These are phyloP conservation scores for Garra rufa DNA, from an alignment of 2,113 vertebrate genomes.

Conservation along the genomic window DNA sequence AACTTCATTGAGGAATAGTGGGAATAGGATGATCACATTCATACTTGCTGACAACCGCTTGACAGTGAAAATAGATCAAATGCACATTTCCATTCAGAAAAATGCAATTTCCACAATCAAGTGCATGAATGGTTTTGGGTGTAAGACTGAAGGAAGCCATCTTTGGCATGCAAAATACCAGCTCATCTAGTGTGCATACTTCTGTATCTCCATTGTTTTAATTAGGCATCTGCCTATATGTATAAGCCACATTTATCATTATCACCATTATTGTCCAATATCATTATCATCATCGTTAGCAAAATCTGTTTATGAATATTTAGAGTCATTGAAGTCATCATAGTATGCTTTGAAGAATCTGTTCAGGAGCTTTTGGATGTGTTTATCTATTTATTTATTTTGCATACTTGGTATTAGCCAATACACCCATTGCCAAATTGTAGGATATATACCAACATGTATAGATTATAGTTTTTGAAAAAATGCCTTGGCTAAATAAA, in stretches of 20 bases:
- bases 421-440: neutral
- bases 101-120: conserved; percentile 43
- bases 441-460: neutral
- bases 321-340: neutral
- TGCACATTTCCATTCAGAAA: conserved; percentile 13
- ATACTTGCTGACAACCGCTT: conserved; percentile 9
- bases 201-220: conserved; percentile 39
- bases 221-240: conserved; percentile 15
- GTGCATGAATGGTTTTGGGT: conserved; percentile 9
- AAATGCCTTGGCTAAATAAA: neutral
- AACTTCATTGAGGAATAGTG: conserved; percentile 41
- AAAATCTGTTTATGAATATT: neutral
- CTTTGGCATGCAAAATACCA: conserved; percentile 40
- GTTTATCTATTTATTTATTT: neutral
- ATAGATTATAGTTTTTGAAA: neutral
- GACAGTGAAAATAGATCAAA: conserved; percentile 8
- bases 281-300: neutral
- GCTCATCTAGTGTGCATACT: conserved; percentile 29
- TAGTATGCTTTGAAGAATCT: neutral
- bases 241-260: conserved; percentile 29
- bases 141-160: conserved; percentile 8
- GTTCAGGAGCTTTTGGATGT: neutral
- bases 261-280: neutral
- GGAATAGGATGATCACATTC: conserved; percentile 24
- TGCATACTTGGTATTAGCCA: neutral